phyloP scores from a whole-genome alignment of 1,140 invertebrate genomes.

The Heliconius hermathena region DNA sequence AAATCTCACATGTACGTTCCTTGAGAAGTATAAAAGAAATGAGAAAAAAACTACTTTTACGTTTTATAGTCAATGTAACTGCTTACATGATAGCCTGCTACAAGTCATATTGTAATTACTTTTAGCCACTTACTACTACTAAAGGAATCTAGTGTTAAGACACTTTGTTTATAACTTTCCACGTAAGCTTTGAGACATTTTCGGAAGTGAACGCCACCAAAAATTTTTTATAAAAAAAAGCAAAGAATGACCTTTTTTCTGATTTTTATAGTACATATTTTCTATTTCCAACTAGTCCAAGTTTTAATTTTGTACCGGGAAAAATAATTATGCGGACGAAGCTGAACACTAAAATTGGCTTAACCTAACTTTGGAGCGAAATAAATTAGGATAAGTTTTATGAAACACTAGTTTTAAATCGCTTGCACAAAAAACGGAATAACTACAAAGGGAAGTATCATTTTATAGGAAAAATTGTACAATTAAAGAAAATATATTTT shows the following conservation, averaged over 20 bases:
- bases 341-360: conserved; percentile 10
- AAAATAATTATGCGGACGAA: conserved; percentile 14
- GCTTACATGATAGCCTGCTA: no score
- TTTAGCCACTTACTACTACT: no score
- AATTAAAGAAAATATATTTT: background rate
- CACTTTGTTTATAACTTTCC: no score
- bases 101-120: no score
- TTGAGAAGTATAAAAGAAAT: no score
- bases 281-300: background rate
- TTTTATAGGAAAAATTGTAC: background rate
- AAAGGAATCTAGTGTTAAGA: no score
- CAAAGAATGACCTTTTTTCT: background rate
- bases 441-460: background rate
- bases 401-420: conserved; percentile 12
- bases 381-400: conserved; percentile 13
- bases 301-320: conserved; percentile 9
- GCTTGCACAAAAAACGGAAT: background rate
- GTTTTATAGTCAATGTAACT: no score
- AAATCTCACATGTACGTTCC: no score
- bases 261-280: background rate
- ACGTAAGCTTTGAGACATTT: no score
- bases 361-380: conserved; percentile 10
- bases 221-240: no score
- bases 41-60: no score
- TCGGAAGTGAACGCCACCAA: no score